These are phyloP conservation scores for Australoheros facetus DNA, from an alignment of 2,797 vertebrate genomes.

Conservation along the genomic window DNA sequence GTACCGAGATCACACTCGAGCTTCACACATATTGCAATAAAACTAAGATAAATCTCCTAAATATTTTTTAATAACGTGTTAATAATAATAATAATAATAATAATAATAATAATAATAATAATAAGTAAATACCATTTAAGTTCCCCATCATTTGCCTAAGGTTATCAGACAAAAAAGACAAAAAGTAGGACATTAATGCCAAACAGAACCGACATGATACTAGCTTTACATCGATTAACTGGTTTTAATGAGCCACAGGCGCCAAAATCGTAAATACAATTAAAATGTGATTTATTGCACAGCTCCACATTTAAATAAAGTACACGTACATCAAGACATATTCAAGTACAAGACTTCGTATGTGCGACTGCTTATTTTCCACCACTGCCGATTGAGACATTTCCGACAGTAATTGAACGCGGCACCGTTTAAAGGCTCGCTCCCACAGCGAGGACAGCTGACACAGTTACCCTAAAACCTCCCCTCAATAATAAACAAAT, in stretches of 20 bases:
- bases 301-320: background rate
- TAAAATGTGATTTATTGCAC: background rate
- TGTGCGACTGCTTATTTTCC: background rate
- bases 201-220: background rate
- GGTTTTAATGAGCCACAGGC: background rate
- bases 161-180: accelerated
- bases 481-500: background rate
- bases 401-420: conserved; percentile 39
- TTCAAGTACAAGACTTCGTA: background rate
- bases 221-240: background rate
- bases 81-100: no score
- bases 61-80: no score
- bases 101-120: no score
- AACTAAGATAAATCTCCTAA: background rate
- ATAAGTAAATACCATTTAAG: background rate
- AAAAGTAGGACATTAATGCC: background rate
- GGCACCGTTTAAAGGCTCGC: conserved; percentile 36
- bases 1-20: background rate
- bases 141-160: background rate
- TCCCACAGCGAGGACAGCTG: conserved; percentile 31
- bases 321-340: background rate
- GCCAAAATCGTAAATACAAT: background rate
- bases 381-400: background rate
- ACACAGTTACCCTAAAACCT: conserved; percentile 12
- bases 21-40: background rate